Evolutionary conservation across 2,888 invertebrate species (phyloP), one percentile per base, ranked within the genome.

Genomic region (Stegophylla sp.): DNA sequence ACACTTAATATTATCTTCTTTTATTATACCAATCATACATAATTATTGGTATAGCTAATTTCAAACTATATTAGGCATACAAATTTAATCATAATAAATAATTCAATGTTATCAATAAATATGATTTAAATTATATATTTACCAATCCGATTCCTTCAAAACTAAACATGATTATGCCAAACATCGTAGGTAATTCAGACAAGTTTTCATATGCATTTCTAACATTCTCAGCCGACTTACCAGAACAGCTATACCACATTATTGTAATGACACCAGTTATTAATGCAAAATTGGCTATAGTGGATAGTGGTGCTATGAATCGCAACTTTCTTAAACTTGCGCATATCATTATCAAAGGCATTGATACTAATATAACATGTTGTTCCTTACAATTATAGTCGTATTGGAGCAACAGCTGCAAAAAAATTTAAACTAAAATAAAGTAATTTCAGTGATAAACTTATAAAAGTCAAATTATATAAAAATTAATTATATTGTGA

Each of bases 141-240:
- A 86, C 87, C 83, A 87, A 86, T 84, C 94, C 95, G 84, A 98
- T 98, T 12, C 97, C 98, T 89, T 99, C 98, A 90, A 99, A 97
- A 0, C 98, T 96, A 86, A 97, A 99, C 81, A 99, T 94, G 0
- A 95, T 95, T 45, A 97, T 93, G 48, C 97, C 95, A 88, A 98
- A 97, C 89, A 95, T 98, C 73, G 93, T 90, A 0, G 98, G 97
- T 86, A 96, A 90, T 59, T 90, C 88, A 1, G 86, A 85, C 48
- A 90, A 63, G 3, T 88, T 84, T 83, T 88, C 83, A 20, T 67
- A 77, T 10, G 77, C 45, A 48, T 67, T 59, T 59, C 77, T 28
- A 13, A n/a, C 20, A 12, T 48, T 10, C 0, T 77, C 28, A 5
- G 45, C 0, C 10, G 26, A 17, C 17, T 59, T 20, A 17, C 17